Evolutionary conservation across 1,140 invertebrate species (phyloP).

Genomic region (Hydropsyche tenuis): DNA sequence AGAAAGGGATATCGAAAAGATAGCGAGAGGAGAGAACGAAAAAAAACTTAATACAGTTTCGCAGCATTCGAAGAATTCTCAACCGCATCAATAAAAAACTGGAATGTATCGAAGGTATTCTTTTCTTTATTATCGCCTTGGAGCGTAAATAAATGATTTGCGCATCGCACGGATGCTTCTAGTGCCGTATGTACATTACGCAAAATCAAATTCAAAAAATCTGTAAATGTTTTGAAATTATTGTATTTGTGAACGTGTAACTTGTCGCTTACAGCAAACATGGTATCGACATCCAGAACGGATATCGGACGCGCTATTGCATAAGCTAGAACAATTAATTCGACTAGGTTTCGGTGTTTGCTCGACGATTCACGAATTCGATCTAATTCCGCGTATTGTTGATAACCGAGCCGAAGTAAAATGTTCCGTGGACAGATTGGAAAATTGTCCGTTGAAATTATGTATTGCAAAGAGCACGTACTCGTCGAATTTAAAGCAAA

Average conservation of each 20-base stretch:
- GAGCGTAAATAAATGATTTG: conserved; percentile 15
- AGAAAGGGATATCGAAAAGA: background rate
- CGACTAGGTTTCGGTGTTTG: conserved; percentile 14
- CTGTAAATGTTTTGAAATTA: too few relatives aligned
- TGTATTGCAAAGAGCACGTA: background rate
- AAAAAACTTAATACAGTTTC: conserved; percentile 20
- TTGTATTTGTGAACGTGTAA: background rate
- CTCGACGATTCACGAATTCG: conserved; percentile 11
- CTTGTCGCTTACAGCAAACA: conserved; percentile 11
- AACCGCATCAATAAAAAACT: conserved; percentile 27
- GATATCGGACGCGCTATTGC: conserved; percentile 5
- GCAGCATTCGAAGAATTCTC: conserved; percentile 27
- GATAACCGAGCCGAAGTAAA: background rate
- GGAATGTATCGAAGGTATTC: conserved; percentile 27
- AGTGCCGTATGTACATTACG: too few relatives aligned
- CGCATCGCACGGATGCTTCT: background rate
- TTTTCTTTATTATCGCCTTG: conserved; percentile 20
- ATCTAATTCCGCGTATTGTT: conserved; percentile 13
- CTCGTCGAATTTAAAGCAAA: conserved; percentile 1
- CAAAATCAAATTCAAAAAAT: too few relatives aligned
- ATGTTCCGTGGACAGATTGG: conserved; percentile 6
- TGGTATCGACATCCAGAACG: background rate
- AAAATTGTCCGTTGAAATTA: background rate
- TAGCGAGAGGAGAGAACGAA: conserved; percentile 2
- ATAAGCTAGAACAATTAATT: conserved; percentile 34